Evolutionary conservation across 2,888 invertebrate species (phyloP).

Genomic region (Flexamia atlantica): DNA sequence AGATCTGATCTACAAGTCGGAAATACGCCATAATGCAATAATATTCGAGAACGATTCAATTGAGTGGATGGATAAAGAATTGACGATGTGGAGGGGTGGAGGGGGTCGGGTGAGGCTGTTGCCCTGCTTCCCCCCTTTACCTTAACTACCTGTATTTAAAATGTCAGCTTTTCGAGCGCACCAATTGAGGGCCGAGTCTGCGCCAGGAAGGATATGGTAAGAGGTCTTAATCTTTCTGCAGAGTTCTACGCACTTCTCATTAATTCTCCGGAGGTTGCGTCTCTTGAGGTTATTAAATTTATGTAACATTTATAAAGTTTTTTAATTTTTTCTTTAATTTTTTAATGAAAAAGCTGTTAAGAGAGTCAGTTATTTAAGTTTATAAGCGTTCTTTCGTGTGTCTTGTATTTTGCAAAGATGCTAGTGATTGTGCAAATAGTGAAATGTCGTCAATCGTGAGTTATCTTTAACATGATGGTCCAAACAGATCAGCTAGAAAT

Average conservation of each 20-base stretch:
- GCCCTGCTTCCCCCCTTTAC: neutral
- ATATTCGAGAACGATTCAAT: constrained; percentile 19
- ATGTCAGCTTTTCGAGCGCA: constrained; percentile 6
- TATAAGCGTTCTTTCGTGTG: too few species aligned
- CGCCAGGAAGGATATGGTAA: constrained; percentile 18
- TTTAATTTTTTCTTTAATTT: too few species aligned
- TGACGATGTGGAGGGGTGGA: neutral
- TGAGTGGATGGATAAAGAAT: neutral
- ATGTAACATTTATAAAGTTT: too few species aligned
- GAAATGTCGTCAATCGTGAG: too few species aligned
- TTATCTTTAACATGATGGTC: neutral
- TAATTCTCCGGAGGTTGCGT: neutral
- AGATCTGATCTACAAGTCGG: neutral
- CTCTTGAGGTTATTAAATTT: too few species aligned
- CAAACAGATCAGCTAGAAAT: neutral
- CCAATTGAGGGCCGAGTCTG: neutral
- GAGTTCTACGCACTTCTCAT: neutral
- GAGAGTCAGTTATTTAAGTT: too few species aligned
- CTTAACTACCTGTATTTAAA: constrained; percentile 41
- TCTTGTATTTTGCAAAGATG: too few species aligned
- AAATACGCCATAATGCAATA: neutral
- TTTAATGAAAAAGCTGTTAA: too few species aligned
- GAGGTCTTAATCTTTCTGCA: constrained; percentile 23
- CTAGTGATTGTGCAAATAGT: neutral
- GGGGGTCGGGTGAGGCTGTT: neutral